Percentiles rank a stretch among this genome's conserved stretches.
Evolutionary conservation across 2,113 vertebrate genomes (phyloP).

Genomic region (Ophthalmolycus amberensis): DNA sequence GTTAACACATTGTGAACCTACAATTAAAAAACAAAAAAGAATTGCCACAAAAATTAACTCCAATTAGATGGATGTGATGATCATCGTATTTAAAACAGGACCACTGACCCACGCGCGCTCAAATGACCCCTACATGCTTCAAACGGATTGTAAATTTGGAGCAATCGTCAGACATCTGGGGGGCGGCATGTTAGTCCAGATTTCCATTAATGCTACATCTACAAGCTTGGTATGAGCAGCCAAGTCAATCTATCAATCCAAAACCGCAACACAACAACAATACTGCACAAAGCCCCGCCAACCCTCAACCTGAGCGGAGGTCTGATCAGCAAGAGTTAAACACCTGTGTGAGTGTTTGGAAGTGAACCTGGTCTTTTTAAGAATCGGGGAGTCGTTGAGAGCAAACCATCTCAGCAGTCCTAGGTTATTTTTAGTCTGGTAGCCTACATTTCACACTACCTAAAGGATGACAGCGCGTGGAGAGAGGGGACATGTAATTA

Average conservation of each 20-base stretch:
- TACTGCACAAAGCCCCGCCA: not conserved
- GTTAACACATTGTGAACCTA: not conserved
- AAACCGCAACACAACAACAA: not conserved
- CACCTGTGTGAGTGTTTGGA: not conserved
- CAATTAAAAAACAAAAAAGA: not conserved
- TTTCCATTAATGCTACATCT: not conserved
- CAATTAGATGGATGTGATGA: not conserved
- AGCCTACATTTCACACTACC: conserved; percentile 71
- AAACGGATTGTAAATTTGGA: not conserved
- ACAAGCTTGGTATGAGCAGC: not conserved
- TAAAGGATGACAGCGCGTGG: conserved; percentile 65
- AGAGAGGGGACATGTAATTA: conserved; percentile 71
- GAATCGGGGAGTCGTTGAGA: conserved; percentile 48
- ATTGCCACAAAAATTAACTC: not conserved
- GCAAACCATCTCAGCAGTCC: conserved; percentile 34
- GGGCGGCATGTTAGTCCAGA: not conserved
- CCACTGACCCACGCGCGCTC: not conserved
- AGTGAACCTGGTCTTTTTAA: conserved; percentile 21
- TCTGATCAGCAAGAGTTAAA: not conserved
- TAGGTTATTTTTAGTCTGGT: conserved; percentile 64
- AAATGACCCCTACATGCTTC: not conserved
- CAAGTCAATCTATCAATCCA: conserved; percentile 11
- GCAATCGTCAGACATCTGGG: not conserved
- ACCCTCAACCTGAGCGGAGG: not conserved
- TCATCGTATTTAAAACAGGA: not conserved